phyloP scores from a whole-genome alignment of 1,140 invertebrate species.

The Apis laboriosa region DNA sequence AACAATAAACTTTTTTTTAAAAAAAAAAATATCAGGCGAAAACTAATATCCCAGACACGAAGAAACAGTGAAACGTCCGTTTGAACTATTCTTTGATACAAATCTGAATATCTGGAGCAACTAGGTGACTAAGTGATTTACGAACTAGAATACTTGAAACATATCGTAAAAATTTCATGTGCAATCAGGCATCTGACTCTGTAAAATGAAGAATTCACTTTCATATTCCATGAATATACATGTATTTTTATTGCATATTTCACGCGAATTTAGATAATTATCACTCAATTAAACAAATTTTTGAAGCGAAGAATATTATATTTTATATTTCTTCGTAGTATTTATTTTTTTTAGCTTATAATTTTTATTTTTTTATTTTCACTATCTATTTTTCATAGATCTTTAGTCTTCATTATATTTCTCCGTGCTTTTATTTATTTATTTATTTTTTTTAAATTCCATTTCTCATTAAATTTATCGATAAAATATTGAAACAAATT shows the following conservation, averaged over 20 bases:
- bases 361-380: background rate
- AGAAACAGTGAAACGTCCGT: conserved; percentile 4
- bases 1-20: background rate
- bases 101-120: conserved; percentile 56
- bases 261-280: conserved; percentile 46
- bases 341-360: background rate
- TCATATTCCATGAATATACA: conserved; percentile 47
- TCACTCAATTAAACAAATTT: background rate
- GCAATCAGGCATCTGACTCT: background rate
- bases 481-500: background rate
- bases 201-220: conserved; percentile 53
- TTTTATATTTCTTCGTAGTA: background rate
- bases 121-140: conserved; percentile 42
- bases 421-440: background rate
- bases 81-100: background rate
- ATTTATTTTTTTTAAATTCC: too few species aligned
- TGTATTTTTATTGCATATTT: conserved; percentile 3
- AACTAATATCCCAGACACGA: background rate
- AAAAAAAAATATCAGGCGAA: background rate
- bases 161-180: background rate
- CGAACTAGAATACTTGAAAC: conserved; percentile 40
- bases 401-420: background rate
- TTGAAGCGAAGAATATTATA: too few species aligned
- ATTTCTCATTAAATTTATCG: background rate
- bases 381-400: background rate